These are phyloP conservation scores for Omphaloscelis lunosa DNA, from an alignment of 2,888 invertebrate species.

Conservation along the genomic window DNA sequence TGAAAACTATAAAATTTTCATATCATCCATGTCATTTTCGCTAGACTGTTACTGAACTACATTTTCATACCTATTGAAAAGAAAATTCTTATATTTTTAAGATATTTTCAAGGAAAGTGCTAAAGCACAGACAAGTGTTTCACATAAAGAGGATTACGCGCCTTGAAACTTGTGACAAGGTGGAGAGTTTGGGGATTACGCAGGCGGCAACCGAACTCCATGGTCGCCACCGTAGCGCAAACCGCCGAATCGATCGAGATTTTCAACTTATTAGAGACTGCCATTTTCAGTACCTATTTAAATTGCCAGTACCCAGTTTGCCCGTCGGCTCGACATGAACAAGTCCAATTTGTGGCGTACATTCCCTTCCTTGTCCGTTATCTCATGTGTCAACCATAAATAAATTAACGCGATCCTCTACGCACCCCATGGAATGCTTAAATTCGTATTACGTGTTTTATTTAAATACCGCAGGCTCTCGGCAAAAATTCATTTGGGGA, in stretches of 20 bases:
- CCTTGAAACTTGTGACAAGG: conserved; percentile 55
- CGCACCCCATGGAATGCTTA: conserved; percentile 68
- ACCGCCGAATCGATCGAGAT: conserved; percentile 40
- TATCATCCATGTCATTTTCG: conserved; percentile 36
- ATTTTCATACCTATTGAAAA: conserved; percentile 18
- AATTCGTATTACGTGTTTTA: conserved; percentile 69
- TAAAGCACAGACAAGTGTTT: conserved; percentile 32
- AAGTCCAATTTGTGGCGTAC: conserved; percentile 62
- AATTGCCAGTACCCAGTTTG: conserved; percentile 34
- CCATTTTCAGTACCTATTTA: conserved; percentile 6
- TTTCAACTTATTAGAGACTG: conserved; percentile 29
- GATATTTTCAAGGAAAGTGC: conserved; percentile 10
- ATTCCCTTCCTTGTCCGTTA: conserved; percentile 63
- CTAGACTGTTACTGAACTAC: conserved; percentile 17
- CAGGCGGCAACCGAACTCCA: conserved; percentile 33
- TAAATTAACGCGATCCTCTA: conserved; percentile 71
- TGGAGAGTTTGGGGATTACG: conserved; percentile 46
- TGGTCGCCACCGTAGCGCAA: conserved; percentile 23
- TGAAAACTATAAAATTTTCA: conserved; percentile 53
- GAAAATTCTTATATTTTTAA: conserved; percentile 17
- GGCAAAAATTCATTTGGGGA: conserved; percentile 68
- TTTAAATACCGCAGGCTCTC: conserved; percentile 70
- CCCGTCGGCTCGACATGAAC: conserved; percentile 59
- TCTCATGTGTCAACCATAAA: conserved; percentile 73
- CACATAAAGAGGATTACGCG: conserved; percentile 43